Conservation (phyloP, 2,797 vertebrate genomes). For the Bradypodion pumilum region DNA sequence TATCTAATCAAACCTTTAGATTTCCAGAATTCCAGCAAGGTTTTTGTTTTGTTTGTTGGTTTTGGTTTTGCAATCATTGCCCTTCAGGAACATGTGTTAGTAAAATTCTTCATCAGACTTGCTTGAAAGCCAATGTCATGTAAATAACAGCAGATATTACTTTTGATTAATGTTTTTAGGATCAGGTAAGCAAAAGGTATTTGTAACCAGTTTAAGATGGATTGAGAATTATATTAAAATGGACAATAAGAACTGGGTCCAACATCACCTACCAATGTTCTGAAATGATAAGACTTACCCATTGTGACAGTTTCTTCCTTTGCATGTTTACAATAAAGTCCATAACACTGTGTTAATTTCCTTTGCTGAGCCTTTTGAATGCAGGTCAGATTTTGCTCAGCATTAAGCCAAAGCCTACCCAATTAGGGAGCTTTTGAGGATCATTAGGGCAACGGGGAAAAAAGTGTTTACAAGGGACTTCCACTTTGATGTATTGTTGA, state of each 20-base stretch:
- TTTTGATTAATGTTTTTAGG: not conserved
- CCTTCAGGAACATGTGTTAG: not conserved
- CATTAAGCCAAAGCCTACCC: constrained; percentile 42
- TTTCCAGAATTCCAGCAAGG: constrained; percentile 11
- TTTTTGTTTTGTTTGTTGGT: not conserved
- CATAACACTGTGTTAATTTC: not conserved
- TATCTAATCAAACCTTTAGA: constrained; percentile 41
- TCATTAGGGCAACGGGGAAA: constrained; percentile 48
- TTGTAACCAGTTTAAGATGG: not conserved
- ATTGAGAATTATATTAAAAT: not conserved
- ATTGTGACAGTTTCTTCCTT: not conserved
- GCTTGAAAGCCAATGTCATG: not conserved
- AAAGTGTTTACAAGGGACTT: constrained; percentile 47
- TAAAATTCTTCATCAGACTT: constrained; percentile 10
- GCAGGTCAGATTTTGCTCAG: constrained; percentile 38
- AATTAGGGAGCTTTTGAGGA: constrained; percentile 47
- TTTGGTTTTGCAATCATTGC: not conserved
- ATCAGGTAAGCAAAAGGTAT: not conserved
- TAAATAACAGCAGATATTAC: not conserved
- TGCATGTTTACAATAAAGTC: not conserved
- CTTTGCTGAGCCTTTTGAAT: constrained; percentile 30
- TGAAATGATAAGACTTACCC: not conserved
- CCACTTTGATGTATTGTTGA: constrained; percentile 31
- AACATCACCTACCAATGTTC: not conserved
- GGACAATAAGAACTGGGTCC: not conserved